Conservation (phyloP, 2,113 vertebrate species). For the Oostethus manadensis region DNA sequence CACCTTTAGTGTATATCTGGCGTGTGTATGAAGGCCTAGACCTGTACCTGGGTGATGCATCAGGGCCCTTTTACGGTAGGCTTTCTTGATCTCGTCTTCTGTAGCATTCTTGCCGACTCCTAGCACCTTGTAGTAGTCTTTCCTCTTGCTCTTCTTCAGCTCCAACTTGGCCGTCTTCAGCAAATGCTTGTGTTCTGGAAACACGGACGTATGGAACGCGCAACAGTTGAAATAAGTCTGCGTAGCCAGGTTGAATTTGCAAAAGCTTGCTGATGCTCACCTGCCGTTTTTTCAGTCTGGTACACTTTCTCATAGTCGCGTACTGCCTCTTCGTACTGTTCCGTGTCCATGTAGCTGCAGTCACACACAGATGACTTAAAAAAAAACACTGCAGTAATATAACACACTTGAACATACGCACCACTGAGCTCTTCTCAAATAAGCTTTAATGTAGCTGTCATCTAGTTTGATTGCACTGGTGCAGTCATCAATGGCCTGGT, state of each 20-base stretch:
- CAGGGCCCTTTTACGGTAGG: constrained; percentile 89
- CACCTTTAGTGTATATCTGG: neutral
- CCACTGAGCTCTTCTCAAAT: constrained; percentile 94
- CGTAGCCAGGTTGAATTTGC: too few species aligned
- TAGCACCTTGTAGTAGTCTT: constrained; percentile 97
- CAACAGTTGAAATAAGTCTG: too few species aligned
- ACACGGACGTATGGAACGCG: neutral
- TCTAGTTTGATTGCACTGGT: constrained; percentile 89
- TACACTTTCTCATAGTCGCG: constrained; percentile 95
- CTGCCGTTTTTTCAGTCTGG: constrained; percentile 95
- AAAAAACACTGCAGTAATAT: constrained; percentile 13
- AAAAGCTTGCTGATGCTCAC: constrained; percentile 53
- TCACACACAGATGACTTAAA: constrained; percentile 19
- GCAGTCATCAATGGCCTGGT: constrained; percentile 93
- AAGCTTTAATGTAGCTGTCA: constrained; percentile 90
- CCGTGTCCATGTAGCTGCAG: constrained; percentile 88
- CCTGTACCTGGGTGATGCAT: constrained; percentile 92
- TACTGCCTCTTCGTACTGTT: constrained; percentile 92
- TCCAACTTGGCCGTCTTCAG: constrained; percentile 90
- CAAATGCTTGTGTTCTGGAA: constrained; percentile 87
- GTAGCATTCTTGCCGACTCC: constrained; percentile 89
- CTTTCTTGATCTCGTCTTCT: constrained; percentile 95
- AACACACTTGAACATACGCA: constrained; percentile 50
- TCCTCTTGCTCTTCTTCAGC: constrained; percentile 93
- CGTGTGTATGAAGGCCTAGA: neutral